phyloP scores from a whole-genome alignment of 2,888 invertebrate species.

The Agriopis marginaria region DNA sequence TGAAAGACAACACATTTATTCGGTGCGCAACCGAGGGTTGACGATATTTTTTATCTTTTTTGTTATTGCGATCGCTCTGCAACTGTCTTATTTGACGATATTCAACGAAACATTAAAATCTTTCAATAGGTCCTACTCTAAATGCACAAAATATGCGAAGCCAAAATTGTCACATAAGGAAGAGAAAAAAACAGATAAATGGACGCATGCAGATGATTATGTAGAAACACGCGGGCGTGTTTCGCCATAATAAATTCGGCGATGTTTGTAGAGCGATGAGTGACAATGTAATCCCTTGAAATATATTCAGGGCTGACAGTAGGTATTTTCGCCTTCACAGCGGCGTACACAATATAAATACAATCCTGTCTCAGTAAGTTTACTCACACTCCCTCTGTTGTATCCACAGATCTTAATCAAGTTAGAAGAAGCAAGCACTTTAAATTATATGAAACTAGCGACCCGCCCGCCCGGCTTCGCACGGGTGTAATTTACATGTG shows the following conservation, averaged over 20 bases:
- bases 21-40: too few species aligned
- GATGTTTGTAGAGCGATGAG: constrained; percentile 35
- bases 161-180: too few species aligned
- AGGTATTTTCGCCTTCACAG: too few species aligned
- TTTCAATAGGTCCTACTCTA: not conserved
- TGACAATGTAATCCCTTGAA: constrained; percentile 28
- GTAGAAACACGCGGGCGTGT: constrained; percentile 32
- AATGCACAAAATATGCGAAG: not conserved
- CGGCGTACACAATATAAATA: not conserved
- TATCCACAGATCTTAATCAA: too few species aligned
- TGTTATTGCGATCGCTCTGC: not conserved
- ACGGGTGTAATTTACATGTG: too few species aligned
- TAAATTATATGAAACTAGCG: too few species aligned
- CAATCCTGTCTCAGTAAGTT: not conserved
- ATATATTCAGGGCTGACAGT: not conserved
- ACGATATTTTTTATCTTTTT: not conserved
- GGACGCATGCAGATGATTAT: constrained; percentile 28
- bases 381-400: too few species aligned
- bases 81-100: too few species aligned
- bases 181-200: not conserved
- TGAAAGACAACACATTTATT: too few species aligned
- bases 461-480: too few species aligned
- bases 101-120: not conserved
- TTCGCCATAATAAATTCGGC: constrained; percentile 26
- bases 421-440: too few species aligned